These are phyloP conservation scores for Prunella himalayana DNA, from an alignment of 2,113 vertebrate species.

Conservation along the genomic window DNA sequence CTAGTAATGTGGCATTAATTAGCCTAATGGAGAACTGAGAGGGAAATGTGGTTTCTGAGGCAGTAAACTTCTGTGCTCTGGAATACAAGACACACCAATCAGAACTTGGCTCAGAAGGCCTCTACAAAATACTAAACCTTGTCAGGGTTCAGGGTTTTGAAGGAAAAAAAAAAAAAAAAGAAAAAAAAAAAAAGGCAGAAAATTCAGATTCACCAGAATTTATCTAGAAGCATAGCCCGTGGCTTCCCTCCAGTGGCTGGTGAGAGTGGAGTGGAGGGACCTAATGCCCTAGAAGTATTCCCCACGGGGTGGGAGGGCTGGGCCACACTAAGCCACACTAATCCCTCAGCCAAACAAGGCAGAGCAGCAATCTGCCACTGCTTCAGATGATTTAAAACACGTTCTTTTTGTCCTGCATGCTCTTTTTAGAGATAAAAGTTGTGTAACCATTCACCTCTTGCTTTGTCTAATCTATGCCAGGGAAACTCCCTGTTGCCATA, in stretches of 20 bases:
- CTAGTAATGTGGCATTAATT: slow-evolving; percentile 2
- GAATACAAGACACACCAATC: rapidly evolving
- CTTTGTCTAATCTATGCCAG: not conserved
- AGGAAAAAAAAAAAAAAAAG: not conserved
- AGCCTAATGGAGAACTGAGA: not conserved
- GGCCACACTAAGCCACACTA: not conserved
- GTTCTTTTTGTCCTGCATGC: not conserved
- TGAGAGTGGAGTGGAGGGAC: not conserved
- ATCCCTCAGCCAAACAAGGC: not conserved
- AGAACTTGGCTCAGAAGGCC: not conserved
- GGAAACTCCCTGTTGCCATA: not conserved
- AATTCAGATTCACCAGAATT: not conserved
- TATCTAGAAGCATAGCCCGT: not conserved
- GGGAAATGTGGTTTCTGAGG: slow-evolving; percentile 29
- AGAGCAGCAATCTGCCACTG: rapidly evolving
- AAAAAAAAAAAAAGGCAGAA: not conserved
- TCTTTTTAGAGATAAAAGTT: not conserved
- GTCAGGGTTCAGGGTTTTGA: not conserved
- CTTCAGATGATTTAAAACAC: not conserved
- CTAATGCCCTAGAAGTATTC: not conserved
- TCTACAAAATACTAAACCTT: not conserved
- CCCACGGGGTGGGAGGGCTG: too few relatives aligned
- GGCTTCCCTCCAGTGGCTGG: not conserved
- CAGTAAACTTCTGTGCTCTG: not conserved
- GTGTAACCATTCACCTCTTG: too few relatives aligned